phyloP scores from a whole-genome alignment of 2,888 invertebrate genomes.

The Sinopyrophorus schimmeli region DNA sequence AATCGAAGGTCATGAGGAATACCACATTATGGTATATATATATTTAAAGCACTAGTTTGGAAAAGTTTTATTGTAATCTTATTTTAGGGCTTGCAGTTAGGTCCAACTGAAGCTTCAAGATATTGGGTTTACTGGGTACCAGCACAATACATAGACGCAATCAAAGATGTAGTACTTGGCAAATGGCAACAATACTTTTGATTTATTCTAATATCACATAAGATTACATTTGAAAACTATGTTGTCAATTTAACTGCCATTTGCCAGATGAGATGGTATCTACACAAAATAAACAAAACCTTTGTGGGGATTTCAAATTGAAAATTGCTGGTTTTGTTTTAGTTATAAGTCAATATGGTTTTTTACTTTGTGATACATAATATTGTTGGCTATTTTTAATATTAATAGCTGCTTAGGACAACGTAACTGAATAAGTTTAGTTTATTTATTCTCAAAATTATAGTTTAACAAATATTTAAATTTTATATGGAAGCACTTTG shows the following conservation, averaged over 20 bases:
- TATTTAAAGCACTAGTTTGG: slow-evolving; percentile 1
- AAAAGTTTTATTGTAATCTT: slow-evolving; percentile 20
- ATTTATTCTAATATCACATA: too few species aligned
- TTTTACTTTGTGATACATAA: slow-evolving; percentile 26
- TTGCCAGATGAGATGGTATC: slow-evolving; percentile 9
- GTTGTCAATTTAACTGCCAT: slow-evolving; percentile 24
- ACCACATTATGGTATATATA: slow-evolving; percentile 81
- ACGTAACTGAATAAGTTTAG: too few species aligned
- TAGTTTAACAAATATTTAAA: too few species aligned
- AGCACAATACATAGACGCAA: slow-evolving; percentile 85
- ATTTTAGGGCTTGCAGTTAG: slow-evolving; percentile 82
- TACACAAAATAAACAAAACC: slow-evolving; percentile 4
- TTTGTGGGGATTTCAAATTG: slow-evolving; percentile 6
- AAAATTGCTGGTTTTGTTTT: slow-evolving; percentile 10
- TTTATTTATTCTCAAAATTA: too few species aligned
- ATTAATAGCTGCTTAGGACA: too few species aligned
- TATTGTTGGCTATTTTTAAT: slow-evolving; percentile 5
- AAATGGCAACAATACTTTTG: slow-evolving; percentile 82
- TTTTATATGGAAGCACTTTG: too few species aligned
- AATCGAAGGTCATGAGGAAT: slow-evolving; percentile 86
- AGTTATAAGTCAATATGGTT: slow-evolving; percentile 21
- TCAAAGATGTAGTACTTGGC: slow-evolving; percentile 87
- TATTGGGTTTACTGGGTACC: slow-evolving; percentile 97
- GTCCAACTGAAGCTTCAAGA: slow-evolving; percentile 87
- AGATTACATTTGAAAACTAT: too few species aligned